Evolutionary conservation across 2,113 vertebrate genomes (phyloP).

Genomic region (Onychostruthus taczanowskii): DNA sequence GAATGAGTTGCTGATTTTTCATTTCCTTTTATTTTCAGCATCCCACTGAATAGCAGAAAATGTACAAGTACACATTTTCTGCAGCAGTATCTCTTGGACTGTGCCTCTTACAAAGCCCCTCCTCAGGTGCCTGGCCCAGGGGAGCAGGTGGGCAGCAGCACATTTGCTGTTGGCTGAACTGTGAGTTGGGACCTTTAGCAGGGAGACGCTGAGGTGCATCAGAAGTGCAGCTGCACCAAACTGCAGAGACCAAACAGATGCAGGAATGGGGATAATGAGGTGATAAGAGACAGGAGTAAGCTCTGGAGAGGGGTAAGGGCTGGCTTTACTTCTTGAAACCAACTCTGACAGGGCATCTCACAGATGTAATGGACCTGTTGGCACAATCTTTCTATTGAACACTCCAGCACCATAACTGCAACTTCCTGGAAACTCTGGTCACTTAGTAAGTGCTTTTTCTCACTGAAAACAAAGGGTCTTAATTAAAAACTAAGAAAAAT

Average conservation of each 20-base stretch:
- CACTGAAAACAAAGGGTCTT: background rate
- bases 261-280: background rate
- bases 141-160: background rate
- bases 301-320: background rate
- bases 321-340: background rate
- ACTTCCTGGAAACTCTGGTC: background rate
- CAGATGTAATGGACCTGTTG: background rate
- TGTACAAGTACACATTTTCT: background rate
- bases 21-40: constrained; percentile 16
- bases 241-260: background rate
- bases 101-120: background rate
- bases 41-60: background rate
- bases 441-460: background rate
- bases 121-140: background rate
- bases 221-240: background rate
- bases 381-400: background rate
- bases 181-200: background rate
- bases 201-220: background rate
- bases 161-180: background rate
- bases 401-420: background rate
- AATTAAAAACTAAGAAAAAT: constrained; percentile 2
- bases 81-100: background rate
- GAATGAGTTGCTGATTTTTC: background rate
- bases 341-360: background rate
- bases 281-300: background rate